A percentile compares a stretch with the other conserved stretches of the same genome.
phyloP scores from a whole-genome alignment of 1,140 invertebrate genomes.

The Pararge aegeria region DNA sequence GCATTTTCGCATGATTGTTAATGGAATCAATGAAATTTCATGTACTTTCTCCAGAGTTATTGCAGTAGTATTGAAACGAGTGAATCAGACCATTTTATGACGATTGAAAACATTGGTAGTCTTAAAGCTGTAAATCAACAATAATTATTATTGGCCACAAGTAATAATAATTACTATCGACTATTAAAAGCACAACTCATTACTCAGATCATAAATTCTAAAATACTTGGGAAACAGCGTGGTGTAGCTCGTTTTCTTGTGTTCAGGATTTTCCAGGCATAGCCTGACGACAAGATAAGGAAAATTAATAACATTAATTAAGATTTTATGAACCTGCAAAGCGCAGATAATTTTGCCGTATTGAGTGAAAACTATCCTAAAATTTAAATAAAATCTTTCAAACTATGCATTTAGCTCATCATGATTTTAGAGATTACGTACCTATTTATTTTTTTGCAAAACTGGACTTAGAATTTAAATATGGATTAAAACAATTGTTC shows the following conservation, averaged over 20 bases:
- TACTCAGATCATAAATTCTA: slow-evolving; percentile 7
- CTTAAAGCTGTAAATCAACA: background rate
- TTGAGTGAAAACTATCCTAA: background rate
- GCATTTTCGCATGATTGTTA: too few species aligned
- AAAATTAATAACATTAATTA: background rate
- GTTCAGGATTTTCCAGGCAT: slow-evolving; percentile 4
- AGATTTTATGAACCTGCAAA: background rate
- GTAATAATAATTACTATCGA: slow-evolving; percentile 10
- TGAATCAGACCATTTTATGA: background rate
- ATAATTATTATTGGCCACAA: background rate
- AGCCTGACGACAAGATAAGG: background rate
- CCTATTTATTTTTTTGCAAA: too few species aligned
- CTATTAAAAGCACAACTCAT: slow-evolving; percentile 1
- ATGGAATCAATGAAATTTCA: too few species aligned
- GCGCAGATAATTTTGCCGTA: background rate
- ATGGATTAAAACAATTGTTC: too few species aligned
- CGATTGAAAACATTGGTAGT: background rate
- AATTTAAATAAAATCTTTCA: too few species aligned
- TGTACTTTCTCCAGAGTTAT: background rate
- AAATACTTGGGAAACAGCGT: background rate
- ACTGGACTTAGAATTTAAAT: too few species aligned
- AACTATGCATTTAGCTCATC: too few species aligned
- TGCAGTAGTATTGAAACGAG: background rate
- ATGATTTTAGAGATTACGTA: too few species aligned
- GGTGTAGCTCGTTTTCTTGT: slow-evolving; percentile 2